Conservation (phyloP, 2,888 invertebrate species). For the Sialis fuliginosa region DNA sequence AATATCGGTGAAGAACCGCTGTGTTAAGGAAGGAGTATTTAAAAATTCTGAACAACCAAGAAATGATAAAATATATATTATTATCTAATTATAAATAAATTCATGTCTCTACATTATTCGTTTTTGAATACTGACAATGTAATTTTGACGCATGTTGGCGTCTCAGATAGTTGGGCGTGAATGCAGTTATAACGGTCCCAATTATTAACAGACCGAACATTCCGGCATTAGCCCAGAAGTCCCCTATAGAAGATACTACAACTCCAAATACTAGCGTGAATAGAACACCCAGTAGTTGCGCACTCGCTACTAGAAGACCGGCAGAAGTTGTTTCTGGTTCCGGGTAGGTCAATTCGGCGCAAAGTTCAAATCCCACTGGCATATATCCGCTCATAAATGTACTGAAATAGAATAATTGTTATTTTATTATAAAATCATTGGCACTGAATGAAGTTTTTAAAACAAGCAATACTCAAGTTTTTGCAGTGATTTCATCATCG, state of each 20-base stretch:
- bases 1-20: no score
- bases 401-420: constrained; percentile 7
- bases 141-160: constrained; percentile 9
- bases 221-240: constrained; percentile 9
- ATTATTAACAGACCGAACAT: constrained; percentile 7
- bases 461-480: no score
- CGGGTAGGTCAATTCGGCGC: constrained; percentile 17
- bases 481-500: no score
- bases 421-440: no score
- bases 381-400: constrained; percentile 16
- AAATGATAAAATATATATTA: no score
- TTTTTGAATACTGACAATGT: background rate
- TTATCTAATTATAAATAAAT: background rate
- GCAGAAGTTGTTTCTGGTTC: constrained; percentile 17
- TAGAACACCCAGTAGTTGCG: constrained; percentile 15
- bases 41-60: no score
- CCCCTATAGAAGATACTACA: constrained; percentile 6
- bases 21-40: no score
- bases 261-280: constrained; percentile 10
- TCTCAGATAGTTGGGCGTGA: constrained; percentile 9
- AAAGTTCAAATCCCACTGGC: constrained; percentile 16
- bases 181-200: constrained; percentile 7
- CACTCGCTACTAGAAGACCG: constrained; percentile 15
- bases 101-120: background rate
- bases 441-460: no score